Evolutionary conservation across 2,797 vertebrate species (phyloP).

Genomic region (Ibycter americanus): DNA sequence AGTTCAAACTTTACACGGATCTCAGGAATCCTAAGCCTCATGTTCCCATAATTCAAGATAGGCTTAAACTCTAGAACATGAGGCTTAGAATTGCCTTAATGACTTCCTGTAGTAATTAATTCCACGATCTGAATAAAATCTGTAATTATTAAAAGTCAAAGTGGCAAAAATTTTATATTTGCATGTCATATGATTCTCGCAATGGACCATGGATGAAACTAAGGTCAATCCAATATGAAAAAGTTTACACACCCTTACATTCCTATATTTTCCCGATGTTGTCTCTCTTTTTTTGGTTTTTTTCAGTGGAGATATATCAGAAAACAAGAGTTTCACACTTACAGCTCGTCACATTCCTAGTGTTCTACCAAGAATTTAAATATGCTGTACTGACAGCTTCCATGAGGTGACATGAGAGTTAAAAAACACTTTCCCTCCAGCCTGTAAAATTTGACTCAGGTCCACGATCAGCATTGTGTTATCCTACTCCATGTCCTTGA

Average conservation of each 20-base stretch:
- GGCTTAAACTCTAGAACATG: background rate
- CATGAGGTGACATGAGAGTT: background rate
- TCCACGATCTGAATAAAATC: background rate
- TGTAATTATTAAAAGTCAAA: background rate
- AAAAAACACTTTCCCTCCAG: background rate
- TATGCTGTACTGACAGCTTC: background rate
- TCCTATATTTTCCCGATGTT: background rate
- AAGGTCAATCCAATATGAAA: background rate
- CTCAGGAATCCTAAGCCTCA: background rate
- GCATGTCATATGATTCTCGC: rapidly evolving
- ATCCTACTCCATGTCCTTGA: background rate
- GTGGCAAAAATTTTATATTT: background rate
- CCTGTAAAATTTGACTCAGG: background rate
- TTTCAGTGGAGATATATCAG: background rate
- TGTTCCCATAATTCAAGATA: background rate
- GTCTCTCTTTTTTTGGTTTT: background rate
- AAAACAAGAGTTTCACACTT: conserved; percentile 18
- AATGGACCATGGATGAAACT: background rate
- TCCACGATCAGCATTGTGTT: background rate
- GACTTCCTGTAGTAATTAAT: background rate
- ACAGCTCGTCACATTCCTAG: background rate
- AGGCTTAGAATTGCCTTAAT: background rate
- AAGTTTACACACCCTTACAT: background rate
- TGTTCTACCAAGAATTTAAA: background rate
- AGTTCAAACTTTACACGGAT: background rate